Percentiles rank a stretch among this genome's conserved stretches.
These are phyloP conservation scores for Diaperis boleti DNA, from an alignment of 2,888 invertebrate species.

Conservation along the genomic window DNA sequence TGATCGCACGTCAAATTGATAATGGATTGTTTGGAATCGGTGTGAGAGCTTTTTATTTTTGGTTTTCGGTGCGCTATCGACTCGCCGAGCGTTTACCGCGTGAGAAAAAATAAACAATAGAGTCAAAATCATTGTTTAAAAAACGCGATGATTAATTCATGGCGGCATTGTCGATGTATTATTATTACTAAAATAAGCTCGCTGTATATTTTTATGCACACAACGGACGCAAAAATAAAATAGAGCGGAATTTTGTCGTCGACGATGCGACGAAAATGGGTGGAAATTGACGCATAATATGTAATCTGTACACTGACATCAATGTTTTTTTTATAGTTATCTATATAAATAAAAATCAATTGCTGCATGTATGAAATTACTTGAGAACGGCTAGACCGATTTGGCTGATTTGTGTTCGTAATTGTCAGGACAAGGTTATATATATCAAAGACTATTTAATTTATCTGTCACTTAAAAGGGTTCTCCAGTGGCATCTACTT, in stretches of 20 bases:
- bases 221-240: background rate
- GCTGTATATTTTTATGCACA: background rate
- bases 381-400: too few relatives aligned
- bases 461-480: too few relatives aligned
- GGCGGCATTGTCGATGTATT: background rate
- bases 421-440: too few relatives aligned
- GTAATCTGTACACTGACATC: too few relatives aligned
- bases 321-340: too few relatives aligned
- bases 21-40: conserved; percentile 20
- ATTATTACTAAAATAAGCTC: background rate
- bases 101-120: conserved; percentile 12
- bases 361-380: too few relatives aligned
- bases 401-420: too few relatives aligned
- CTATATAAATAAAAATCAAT: too few relatives aligned
- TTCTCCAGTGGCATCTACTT: too few relatives aligned
- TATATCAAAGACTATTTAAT: too few relatives aligned
- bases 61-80: background rate
- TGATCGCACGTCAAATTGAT: conserved; percentile 42
- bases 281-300: too few relatives aligned
- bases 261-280: background rate
- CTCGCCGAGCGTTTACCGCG: background rate
- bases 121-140: background rate
- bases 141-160: background rate
- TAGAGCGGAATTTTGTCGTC: background rate
- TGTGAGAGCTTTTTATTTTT: conserved; percentile 10